These are phyloP conservation scores for Microtus richardsoni DNA, from an alignment of 2,113 vertebrate species.

Conservation along the genomic window DNA sequence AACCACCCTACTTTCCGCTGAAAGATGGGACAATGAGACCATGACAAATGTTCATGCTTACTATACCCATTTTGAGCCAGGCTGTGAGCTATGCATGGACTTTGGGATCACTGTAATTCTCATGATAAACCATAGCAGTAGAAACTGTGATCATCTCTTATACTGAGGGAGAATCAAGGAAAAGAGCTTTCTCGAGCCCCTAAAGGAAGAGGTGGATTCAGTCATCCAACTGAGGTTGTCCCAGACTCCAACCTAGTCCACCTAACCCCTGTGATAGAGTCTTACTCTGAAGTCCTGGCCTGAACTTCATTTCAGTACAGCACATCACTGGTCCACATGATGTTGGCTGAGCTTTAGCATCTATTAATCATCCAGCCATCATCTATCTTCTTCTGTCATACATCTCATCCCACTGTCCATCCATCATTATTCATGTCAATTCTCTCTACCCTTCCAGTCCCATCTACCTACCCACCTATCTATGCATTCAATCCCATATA, in stretches of 20 bases:
- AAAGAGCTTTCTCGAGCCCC: background rate
- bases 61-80: rapidly evolving
- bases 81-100: background rate
- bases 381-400: background rate
- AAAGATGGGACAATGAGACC: background rate
- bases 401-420: background rate
- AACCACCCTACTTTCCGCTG: background rate
- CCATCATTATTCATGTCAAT: background rate
- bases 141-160: rapidly evolving
- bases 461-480: background rate
- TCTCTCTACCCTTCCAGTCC: background rate
- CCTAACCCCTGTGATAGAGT: background rate
- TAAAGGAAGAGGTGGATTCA: background rate
- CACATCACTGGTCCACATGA: background rate
- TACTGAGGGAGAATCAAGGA: rapidly evolving
- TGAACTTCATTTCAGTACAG: background rate
- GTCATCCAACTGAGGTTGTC: background rate
- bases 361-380: background rate
- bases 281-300: background rate
- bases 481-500: background rate
- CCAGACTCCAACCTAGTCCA: no score
- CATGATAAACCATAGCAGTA: background rate
- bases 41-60: rapidly evolving
- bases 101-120: background rate
- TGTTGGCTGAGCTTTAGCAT: background rate